phyloP scores from a whole-genome alignment of 2,113 vertebrate genomes.

The Cyphomyrus plagiostoma region DNA sequence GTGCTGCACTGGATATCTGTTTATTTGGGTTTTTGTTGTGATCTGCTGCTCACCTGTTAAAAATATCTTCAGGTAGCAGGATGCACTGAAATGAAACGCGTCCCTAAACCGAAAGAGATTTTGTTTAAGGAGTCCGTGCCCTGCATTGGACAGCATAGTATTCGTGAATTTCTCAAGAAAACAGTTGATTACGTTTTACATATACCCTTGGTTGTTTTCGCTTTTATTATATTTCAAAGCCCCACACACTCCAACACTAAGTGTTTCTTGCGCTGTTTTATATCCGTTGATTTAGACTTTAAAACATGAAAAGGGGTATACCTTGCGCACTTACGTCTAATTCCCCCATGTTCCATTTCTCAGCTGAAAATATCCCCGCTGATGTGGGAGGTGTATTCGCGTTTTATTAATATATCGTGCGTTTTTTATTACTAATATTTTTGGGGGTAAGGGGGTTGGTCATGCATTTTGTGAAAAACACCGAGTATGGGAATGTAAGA shows the following conservation, averaged over 20 bases:
- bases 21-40: background rate
- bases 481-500: background rate
- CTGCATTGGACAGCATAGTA: background rate
- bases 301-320: background rate
- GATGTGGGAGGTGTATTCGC: background rate
- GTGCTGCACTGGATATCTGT: background rate
- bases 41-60: background rate
- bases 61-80: background rate
- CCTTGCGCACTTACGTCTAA: background rate
- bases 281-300: background rate
- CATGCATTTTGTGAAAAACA: background rate
- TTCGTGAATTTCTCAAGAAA: background rate
- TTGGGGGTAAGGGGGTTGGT: background rate
- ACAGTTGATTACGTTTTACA: background rate
- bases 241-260: background rate
- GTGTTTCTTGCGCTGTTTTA: background rate
- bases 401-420: background rate
- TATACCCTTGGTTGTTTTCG: background rate
- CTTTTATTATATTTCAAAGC: background rate
- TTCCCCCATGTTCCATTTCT: background rate
- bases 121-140: background rate
- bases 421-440: background rate
- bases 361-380: background rate
- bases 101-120: background rate
- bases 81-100: background rate